These are phyloP conservation scores for Pristionchus fissidentatus DNA, from an alignment of 2,888 invertebrate genomes.

Conservation along the genomic window DNA sequence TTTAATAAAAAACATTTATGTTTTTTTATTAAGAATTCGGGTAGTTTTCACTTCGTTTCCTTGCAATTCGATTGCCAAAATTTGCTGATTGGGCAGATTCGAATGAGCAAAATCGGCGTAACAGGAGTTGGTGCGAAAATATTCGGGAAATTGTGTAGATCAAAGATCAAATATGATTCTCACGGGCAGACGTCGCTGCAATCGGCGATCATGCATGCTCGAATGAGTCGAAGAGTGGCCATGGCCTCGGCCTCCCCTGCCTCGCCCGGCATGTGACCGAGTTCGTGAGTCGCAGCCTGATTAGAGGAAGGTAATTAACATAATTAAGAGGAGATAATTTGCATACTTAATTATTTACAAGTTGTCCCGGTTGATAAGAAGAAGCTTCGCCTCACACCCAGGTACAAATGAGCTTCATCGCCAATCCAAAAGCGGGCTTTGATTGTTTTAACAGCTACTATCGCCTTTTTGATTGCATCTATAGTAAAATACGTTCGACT, in stretches of 20 bases:
- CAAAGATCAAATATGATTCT: neutral
- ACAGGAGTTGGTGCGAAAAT: neutral
- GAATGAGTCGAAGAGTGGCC: constrained; percentile 72
- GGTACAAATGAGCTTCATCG: neutral
- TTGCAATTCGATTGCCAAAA: too few relatives aligned
- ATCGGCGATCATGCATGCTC: constrained; percentile 73
- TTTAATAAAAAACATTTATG: too few relatives aligned
- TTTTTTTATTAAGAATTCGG: too few relatives aligned
- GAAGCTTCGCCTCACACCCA: neutral
- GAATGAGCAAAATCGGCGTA: neutral
- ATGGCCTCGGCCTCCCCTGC: constrained; percentile 73
- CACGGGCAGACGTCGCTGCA: constrained; percentile 65
- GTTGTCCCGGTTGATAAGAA: neutral
- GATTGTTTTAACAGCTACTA: neutral
- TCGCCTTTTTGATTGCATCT: too few relatives aligned
- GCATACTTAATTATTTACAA: neutral
- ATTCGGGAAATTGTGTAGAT: too few relatives aligned
- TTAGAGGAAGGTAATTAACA: neutral
- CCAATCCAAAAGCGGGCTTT: neutral
- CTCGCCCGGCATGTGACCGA: constrained; percentile 74
- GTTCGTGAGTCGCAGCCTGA: constrained; percentile 73
- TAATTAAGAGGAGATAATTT: neutral
- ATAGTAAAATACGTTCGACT: too few relatives aligned
- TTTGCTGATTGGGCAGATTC: too few relatives aligned
- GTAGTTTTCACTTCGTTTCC: too few relatives aligned